These are phyloP conservation scores for Epistrophe grossulariae DNA, from an alignment of 2,888 invertebrate species.

Conservation along the genomic window DNA sequence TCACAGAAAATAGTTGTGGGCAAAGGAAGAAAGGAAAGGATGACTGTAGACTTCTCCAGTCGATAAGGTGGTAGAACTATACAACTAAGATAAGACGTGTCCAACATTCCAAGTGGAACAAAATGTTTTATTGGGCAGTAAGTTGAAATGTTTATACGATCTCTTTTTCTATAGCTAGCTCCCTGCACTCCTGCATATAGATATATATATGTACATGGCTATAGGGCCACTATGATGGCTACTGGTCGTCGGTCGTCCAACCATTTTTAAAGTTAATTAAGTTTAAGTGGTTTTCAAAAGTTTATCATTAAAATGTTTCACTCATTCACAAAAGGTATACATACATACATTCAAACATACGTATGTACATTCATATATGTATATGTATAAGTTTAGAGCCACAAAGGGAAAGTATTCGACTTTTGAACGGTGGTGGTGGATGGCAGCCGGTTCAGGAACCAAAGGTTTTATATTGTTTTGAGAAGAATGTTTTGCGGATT, in stretches of 20 bases:
- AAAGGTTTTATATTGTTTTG: conserved; percentile 42
- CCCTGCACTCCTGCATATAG: background rate
- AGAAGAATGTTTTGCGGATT: conserved; percentile 62
- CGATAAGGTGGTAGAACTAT: conserved; percentile 25
- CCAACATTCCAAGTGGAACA: conserved; percentile 59
- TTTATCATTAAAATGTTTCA: conserved; percentile 67
- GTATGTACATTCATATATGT: background rate
- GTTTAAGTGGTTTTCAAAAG: conserved; percentile 75
- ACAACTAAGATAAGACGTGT: conserved; percentile 57
- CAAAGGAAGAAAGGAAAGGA: background rate
- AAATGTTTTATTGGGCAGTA: conserved; percentile 59
- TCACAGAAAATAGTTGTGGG: conserved; percentile 33
- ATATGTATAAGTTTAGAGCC: background rate
- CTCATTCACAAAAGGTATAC: background rate
- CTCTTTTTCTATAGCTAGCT: background rate
- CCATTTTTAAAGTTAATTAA: conserved; percentile 73
- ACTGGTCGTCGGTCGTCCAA: conserved; percentile 40
- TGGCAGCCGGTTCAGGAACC: background rate
- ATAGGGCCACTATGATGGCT: background rate
- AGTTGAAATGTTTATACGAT: conserved; percentile 51
- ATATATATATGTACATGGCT: background rate
- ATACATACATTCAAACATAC: background rate
- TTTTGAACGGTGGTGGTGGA: conserved; percentile 13
- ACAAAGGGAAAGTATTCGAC: conserved; percentile 34
- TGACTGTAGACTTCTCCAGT: background rate